Base-by-base conservation (phyloP, 2,888 invertebrate genomes). In the Cataglyphis cursor region DNA sequence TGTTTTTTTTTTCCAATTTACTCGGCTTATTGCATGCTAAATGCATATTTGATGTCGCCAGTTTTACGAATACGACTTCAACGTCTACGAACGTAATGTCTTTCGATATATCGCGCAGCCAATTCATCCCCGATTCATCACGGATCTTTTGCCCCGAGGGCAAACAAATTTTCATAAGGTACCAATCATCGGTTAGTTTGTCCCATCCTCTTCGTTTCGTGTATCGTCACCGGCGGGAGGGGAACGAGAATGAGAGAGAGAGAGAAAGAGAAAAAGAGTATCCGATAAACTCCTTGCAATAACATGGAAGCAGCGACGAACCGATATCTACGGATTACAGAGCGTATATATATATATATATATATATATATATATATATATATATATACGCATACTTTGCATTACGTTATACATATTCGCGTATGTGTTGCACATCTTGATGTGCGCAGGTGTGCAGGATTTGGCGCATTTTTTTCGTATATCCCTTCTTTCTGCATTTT, bases 241-340 rank as follows among this genome's bases (percentile, higher is more conserved):
- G 35, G 48, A 38, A 35, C 24, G 68, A 21, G 28, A 21, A 41
- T 9, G 10, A 10, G 0, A n/a, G 65, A 44, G 18, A 31, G 1
- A 21, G n/a, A 24, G 24, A 15, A 15, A 5, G n/a, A 12, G n/a
- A 38, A 0, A 44, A 18, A 44, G 5, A n/a, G 21, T 80, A 88
- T 85, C 83, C 87, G 90, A 88, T 90, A 90, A 89, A 88, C 65
- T 88, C 86, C 82, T 84, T 78, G 90, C 87, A 87, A 87, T 87
- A 85, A 87, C 88, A 87, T 83, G 78, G 75, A 83, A 87, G 81
- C 84, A 82, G 73, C 84, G 90, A 89, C 88, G 88, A 89, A 88
- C 88, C 85, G 88, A 89, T 89, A 89, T 86, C 83, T 81, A 87
- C 80, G 89, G 88, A 89, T 88, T 89, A 88, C 70, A 82, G 73